Evolutionary conservation across 2,888 invertebrate genomes (phyloP), one percentile per base, ranked within the genome.

Genomic region (Adelognathus sp.): DNA sequence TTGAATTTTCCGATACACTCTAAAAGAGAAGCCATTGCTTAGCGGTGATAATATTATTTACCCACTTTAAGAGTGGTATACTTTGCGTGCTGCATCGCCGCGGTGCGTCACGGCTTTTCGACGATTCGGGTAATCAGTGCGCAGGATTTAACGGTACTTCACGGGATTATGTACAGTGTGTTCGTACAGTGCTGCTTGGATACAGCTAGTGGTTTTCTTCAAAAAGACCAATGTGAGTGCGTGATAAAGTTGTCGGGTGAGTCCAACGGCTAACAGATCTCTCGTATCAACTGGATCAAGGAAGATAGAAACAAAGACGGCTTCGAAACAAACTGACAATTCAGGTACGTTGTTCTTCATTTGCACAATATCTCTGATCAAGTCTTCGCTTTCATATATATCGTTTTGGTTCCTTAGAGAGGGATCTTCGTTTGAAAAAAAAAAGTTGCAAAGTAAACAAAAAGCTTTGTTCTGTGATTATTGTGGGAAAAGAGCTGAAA

Each of bases 61-160:
- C 46, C 24, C 18, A 21, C 18, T 46, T 16, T 14, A 6, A 1
- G 11, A 50, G 24, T 21, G 21, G 46, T 24, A 21, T 50, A 11
- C 11, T 24, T 21, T 11, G 24, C 24, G 24, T 4, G 46, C 21
- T 21, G 46, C 24, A 50, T 50, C 46, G 46, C 11, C 11, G n/a
- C 36, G 60, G 60, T 41, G 41, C 41, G 60, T 41, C 60, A 27
- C 29, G 61, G 27, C 46, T 50, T 24, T 50, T n/a, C 61, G 4
- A 18, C 44, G 16, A 41, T 61, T 44, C 27, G 14, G 61, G 29
- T 41, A 11, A 61, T 61, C 41, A 41, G 61, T 41, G 61, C 39
- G 14, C 27, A 14, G 11, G 33, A 39, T 27, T 60, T 27, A 41
- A 60, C 41, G 60, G 41, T 39, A 46, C 44, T 29, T 29, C 6